These are phyloP conservation scores for Pogonocherus hispidulus DNA, from an alignment of 2,888 invertebrate species.

Conservation along the genomic window DNA sequence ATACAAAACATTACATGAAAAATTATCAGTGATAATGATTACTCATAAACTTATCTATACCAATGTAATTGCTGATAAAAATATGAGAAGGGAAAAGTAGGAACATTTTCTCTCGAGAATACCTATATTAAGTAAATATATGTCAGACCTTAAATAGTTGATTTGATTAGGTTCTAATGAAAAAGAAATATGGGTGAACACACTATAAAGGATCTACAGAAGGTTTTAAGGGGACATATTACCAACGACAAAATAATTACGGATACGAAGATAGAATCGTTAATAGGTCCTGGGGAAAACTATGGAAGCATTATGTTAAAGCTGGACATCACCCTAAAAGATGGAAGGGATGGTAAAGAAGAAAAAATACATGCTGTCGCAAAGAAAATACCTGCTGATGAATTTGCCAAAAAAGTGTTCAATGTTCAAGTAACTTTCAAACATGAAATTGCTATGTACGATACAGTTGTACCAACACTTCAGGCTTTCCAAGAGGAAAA, in stretches of 20 bases:
- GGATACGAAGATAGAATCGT: background rate
- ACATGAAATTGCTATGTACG: slow-evolving; percentile 70
- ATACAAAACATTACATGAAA: no score
- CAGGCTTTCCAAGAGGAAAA: slow-evolving; percentile 66
- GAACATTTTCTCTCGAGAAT: no score
- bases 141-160: no score
- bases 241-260: slow-evolving; percentile 16
- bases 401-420: slow-evolving; percentile 64
- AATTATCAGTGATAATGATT: no score
- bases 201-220: slow-evolving; percentile 24
- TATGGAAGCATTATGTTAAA: slow-evolving; percentile 37
- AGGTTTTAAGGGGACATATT: slow-evolving; percentile 27
- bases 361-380: slow-evolving; percentile 20
- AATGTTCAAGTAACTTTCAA: slow-evolving; percentile 69
- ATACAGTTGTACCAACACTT: slow-evolving; percentile 67
- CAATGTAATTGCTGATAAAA: no score
- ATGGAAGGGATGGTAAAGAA: background rate
- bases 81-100: no score
- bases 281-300: slow-evolving; percentile 40
- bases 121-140: no score
- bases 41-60: no score
- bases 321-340: slow-evolving; percentile 25
- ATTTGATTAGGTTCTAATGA: no score
- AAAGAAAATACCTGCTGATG: slow-evolving; percentile 29
- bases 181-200: background rate